Base-by-base conservation (phyloP, 92 coral and sea anemone species). In the Plumapathes pennacea region DNA sequence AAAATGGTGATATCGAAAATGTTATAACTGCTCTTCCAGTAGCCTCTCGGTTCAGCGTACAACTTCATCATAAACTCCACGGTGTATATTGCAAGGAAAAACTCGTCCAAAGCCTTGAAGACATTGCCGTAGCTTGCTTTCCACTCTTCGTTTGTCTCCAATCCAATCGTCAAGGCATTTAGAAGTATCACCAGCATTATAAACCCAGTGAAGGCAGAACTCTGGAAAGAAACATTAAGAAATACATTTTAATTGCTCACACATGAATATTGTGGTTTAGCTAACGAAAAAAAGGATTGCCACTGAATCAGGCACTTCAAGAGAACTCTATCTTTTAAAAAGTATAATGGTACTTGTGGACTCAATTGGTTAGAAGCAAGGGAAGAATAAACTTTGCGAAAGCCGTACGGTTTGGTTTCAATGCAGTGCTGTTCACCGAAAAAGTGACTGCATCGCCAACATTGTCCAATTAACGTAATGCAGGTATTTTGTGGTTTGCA, bases 11-110 rank as follows among this genome's bases (percentile, higher is more conserved):
- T 80, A 50, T 92, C 98, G 69, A 92, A 92, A 21, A 77, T 81
- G 48, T 92, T 92, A 38, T 92, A 92, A 46, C 98, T 92, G 77
- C 95, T 92, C 46, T 77, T 80, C 98, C 98, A 92, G 61, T 92
- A 92, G 6, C 86, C 84, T 10, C 50, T 48, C 4, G 96, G 96
- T 29, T 92, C 98, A 2, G 98, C 94, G 52, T 92, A 92, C 32
- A 92, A 39, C 53, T 92, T 92, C 81, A 92, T 58, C 13, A 92
- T 32, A 64, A 88, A 92, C 60, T 92, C 98, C 78, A 92, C 83
- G 37, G 98, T 92, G 85, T 92, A 92, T 28, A 92, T 67, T 1
- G 98, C 73, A 30, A 92, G 80, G 61, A 92, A 92, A 3, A 92
- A 61, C 52, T 92, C 98, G 55, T 92, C 96, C 45, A 84, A 38